Base-by-base conservation (phyloP, 30 jellyfish, hydroid and myxozoan genomes). In the Clytia hemisphaerica region DNA sequence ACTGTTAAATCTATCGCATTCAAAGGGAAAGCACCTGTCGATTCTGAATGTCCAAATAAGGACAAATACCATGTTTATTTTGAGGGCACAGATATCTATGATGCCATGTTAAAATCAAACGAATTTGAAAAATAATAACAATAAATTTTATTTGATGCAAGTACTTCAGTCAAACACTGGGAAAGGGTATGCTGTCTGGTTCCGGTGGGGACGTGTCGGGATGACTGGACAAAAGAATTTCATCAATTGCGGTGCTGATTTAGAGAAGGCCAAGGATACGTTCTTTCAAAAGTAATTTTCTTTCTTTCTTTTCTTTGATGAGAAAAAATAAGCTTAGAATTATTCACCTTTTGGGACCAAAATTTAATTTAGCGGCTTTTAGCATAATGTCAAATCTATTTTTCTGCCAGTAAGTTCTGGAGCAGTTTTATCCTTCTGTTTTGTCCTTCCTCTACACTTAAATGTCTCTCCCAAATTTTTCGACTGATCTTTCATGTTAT, bases 181-280 rank as follows among this genome's bases (percentile, higher is more conserved):
- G 5, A 88, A 80, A 26, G 78, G 62, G 14, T 88, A 29, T 67
- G 97, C 97, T 18, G 97, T 88, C 25, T 88, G 97, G 97, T 75
- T 79, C 63, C 86, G 97, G 7, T 88, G 97, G 97, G 97, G 97
- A 26, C 28, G 69, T 77, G 97, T 88, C 37, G 97, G 97, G 24
- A 28, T 58, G 31, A 77, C 61, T 72, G 97, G 97, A 2, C 94
- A 74, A 62, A 74, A 42, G 19, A 73, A 74, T 34, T 63, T 88
- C 14, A 76, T 88, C 28, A 76, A 46, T 19, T 88, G 88, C 61
- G 94, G 94, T 22, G 60, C 60, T 37, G 88, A 88, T 47, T 51
- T 79, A n/a, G 87, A 69, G 32, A 81, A 74, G 49, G 97, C 97
- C 18, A 88, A 79, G 42, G 88, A 88, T 7, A 66, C 55, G 25